These are phyloP conservation scores for Kryphioiulus occultus DNA, from an alignment of 2,888 invertebrate genomes.

Conservation along the genomic window DNA sequence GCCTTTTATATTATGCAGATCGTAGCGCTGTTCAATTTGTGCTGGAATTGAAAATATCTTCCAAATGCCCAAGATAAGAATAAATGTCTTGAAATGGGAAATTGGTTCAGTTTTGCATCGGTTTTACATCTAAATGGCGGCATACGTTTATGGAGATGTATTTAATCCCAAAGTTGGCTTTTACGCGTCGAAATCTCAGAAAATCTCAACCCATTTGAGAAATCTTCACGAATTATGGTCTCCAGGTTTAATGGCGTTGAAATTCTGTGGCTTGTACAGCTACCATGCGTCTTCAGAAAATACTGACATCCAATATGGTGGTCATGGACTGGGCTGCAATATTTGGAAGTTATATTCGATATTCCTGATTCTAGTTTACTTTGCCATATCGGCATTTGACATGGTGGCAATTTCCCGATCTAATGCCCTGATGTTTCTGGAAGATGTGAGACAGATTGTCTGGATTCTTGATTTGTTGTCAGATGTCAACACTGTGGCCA, in stretches of 20 bases:
- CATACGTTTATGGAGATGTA: neutral
- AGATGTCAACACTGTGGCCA: neutral
- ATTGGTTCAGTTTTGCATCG: neutral
- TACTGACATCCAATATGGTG: neutral
- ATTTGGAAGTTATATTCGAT: neutral
- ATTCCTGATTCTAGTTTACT: neutral
- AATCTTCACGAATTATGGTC: neutral
- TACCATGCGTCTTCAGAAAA: neutral
- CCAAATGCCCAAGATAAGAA: neutral
- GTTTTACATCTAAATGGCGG: neutral
- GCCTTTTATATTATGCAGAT: neutral
- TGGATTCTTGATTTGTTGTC: neutral
- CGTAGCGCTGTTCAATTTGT: neutral
- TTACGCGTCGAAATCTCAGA: neutral
- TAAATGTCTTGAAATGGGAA: neutral
- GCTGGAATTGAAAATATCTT: neutral
- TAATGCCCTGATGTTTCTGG: neutral
- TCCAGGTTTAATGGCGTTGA: neutral
- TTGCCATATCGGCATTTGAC: neutral
- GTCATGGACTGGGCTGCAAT: neutral
- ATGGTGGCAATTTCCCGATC: neutral
- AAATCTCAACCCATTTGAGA: neutral
- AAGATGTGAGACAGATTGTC: neutral
- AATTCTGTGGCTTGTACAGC: neutral
- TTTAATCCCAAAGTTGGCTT: neutral